Conservation (phyloP, 2,888 invertebrate genomes). For the Cataglyphis altisquamis region DNA sequence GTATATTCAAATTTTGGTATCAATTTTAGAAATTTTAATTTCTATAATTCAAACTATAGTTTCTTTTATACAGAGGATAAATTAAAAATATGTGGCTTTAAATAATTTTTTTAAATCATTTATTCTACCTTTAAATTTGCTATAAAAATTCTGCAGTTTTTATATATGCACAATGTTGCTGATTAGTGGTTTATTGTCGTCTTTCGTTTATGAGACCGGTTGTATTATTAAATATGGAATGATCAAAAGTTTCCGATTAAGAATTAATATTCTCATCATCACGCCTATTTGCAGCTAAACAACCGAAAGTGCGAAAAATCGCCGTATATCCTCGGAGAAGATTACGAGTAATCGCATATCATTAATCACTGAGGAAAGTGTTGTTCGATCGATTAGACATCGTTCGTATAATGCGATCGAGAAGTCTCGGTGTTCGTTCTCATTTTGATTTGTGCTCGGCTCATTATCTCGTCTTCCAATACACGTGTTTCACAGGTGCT, state of each 20-base stretch:
- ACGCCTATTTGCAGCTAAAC: constrained; percentile 17
- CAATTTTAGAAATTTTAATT: no score
- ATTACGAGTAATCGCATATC: constrained; percentile 21
- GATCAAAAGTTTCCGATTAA: constrained; percentile 24
- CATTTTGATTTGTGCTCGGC: background rate
- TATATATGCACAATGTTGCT: background rate
- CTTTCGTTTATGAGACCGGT: background rate
- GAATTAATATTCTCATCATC: background rate
- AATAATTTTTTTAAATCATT: background rate
- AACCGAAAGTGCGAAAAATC: constrained; percentile 41
- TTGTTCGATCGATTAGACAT: constrained; percentile 41
- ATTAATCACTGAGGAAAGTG: constrained; percentile 50
- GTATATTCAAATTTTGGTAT: no score
- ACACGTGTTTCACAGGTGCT: constrained; percentile 38
- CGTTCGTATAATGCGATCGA: constrained; percentile 9
- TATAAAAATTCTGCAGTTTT: background rate
- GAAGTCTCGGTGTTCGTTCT: constrained; percentile 33
- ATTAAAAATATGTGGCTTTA: background rate
- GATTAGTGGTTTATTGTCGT: background rate
- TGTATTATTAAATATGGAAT: background rate
- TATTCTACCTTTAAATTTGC: background rate
- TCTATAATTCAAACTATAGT: background rate
- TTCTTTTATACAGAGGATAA: background rate
- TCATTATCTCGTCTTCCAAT: constrained; percentile 21
- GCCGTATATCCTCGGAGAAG: constrained; percentile 14